A percentile compares a stretch with the other conserved stretches of the same genome.
These are phyloP conservation scores for Falco punctatus DNA, from an alignment of 2,113 vertebrate genomes.

Conservation along the genomic window DNA sequence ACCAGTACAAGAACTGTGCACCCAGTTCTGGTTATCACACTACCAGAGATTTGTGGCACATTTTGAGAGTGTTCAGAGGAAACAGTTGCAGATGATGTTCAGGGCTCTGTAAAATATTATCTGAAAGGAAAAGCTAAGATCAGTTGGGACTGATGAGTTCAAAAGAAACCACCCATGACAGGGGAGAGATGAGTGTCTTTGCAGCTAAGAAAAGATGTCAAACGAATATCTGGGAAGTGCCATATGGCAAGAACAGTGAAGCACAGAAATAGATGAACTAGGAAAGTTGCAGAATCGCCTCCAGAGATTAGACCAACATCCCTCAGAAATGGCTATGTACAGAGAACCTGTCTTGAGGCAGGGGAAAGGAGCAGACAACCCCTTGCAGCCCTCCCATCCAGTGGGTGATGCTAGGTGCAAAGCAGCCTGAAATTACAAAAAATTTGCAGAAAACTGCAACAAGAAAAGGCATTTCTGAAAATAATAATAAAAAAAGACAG, in stretches of 20 bases:
- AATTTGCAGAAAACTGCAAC: neutral
- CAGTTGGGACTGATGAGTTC: neutral
- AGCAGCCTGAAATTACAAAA: neutral
- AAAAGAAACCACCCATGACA: neutral
- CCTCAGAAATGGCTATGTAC: neutral
- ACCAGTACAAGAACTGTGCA: neutral
- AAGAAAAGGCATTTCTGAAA: constrained; percentile 1
- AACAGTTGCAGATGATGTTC: neutral
- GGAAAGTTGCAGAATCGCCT: neutral
- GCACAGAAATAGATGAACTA: neutral
- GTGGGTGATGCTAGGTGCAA: neutral
- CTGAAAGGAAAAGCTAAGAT: neutral
- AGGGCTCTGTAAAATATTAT: neutral
- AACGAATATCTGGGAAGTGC: neutral
- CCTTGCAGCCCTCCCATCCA: neutral
- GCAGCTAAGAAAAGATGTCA: neutral
- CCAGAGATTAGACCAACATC: neutral
- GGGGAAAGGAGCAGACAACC: neutral
- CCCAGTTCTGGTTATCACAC: neutral
- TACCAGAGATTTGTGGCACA: neutral
- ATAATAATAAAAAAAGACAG: neutral
- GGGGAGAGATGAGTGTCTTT: neutral
- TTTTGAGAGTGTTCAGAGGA: neutral
- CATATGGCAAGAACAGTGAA: neutral
- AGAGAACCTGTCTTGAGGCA: neutral